Percentiles rank a stretch among this genome's conserved stretches.
phyloP scores from a whole-genome alignment of 2,113 vertebrate genomes.

The Alaudala cheleensis region DNA sequence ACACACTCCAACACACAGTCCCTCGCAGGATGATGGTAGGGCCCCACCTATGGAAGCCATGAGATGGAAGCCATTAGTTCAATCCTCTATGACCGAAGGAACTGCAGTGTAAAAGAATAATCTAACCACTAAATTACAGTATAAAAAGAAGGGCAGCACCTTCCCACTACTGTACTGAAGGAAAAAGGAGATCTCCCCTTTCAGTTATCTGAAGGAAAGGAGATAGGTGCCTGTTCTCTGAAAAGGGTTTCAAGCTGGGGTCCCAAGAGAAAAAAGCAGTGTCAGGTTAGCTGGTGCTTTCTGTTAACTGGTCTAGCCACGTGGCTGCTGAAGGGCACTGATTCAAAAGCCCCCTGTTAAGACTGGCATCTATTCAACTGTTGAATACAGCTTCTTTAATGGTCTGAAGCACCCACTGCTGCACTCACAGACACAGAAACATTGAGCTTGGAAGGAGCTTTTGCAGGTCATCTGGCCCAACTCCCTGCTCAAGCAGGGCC shows the following conservation, averaged over 20 bases:
- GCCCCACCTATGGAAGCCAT: neutral
- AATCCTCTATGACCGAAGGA: neutral
- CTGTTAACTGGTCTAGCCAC: neutral
- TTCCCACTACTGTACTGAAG: neutral
- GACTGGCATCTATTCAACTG: neutral
- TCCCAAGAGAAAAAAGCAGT: neutral
- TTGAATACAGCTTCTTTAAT: neutral
- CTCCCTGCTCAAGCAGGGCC: neutral
- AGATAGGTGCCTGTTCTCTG: neutral
- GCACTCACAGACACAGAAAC: neutral
- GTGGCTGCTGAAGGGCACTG: neutral
- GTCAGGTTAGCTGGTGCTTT: neutral
- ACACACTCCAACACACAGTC: neutral
- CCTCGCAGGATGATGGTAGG: neutral
- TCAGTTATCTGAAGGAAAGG: neutral
- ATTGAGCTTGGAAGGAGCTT: neutral
- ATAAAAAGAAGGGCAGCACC: neutral
- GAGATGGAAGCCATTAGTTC: neutral
- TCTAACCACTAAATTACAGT: neutral
- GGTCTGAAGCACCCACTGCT: neutral
- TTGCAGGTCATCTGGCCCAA: neutral
- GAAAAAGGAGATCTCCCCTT: neutral
- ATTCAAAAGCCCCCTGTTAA: neutral
- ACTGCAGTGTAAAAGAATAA: neutral
- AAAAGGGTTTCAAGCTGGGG: neutral